Evolutionary conservation across 2,888 invertebrate species (phyloP), one percentile per base, ranked within the genome.

Genomic region (Chrysolina americana): DNA sequence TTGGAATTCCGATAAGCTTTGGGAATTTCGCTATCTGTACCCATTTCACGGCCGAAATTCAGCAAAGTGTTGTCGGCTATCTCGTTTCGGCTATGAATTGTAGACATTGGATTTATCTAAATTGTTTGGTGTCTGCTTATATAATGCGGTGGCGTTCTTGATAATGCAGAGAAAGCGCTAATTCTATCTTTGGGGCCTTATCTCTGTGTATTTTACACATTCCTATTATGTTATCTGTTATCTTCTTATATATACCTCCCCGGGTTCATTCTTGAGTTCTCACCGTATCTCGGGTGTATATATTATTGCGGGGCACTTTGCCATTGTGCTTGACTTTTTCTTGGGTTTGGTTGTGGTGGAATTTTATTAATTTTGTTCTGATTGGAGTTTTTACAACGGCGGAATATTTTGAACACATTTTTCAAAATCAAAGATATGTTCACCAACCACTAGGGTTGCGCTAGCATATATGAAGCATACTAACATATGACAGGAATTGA

Each of bases 1-100:
- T 85, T 86, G 85, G 82, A 85, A 86, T 86, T 84, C 84, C 85
- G 86, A 86, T 87, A 86, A 85, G 85, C 85, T 80, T 80, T 74
- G 81, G 84, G 85, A 85, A 85, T 86, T 85, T 83, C 83, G 81
- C 81, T 85, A 85, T 84, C 85, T 82, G 81, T n/a, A 75, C 81
- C 80, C 80, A 77, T 79, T 78, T 68, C 70, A 70, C 70, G 64
- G 70, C 74, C 77, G 76, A 77, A 79, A 76, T 78, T 77, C 68
- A 74, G 71, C 76, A 72, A 73, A 76, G 76, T 69, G 77, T 78
- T 75, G 76, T 73, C 76, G 76, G 80, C 80, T 83, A 82, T 83
- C 83, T 83, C 44, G 41, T 19, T 83, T 84, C 80, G 77, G 80
- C 74, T 84, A 85, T 83, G 84, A 85, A 83, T 85, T 84, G 85